These are phyloP conservation scores for Hydra vulgaris DNA, from an alignment of 30 jellyfish, hydroid and myxozoan genomes.

Conservation along the genomic window DNA sequence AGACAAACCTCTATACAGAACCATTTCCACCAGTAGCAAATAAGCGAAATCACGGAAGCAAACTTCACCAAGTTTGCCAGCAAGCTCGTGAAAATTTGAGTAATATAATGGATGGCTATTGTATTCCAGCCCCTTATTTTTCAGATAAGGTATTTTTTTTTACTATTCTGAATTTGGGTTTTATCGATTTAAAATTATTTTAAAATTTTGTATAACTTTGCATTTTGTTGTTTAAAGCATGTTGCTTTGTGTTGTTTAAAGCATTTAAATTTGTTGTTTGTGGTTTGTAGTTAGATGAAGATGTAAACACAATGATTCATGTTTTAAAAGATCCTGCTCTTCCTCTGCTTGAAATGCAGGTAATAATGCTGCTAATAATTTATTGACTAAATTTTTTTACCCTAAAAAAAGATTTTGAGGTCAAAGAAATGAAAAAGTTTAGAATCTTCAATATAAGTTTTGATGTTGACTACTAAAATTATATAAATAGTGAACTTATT, in stretches of 20 bases:
- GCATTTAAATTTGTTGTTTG: background rate
- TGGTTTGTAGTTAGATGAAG: constrained; percentile 46
- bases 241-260: too few relatives aligned
- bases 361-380: background rate
- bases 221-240: too few relatives aligned
- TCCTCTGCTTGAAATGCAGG: constrained; percentile 93
- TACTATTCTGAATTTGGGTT: background rate
- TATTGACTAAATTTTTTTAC: too few relatives aligned
- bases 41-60: constrained; percentile 1
- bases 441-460: too few relatives aligned
- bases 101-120: constrained; percentile 71
- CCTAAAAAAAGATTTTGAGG: too few relatives aligned
- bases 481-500: too few relatives aligned
- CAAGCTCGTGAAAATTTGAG: constrained; percentile 49
- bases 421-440: too few relatives aligned
- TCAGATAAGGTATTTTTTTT: constrained; percentile 47
- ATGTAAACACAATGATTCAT: constrained; percentile 37
- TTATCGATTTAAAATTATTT: too few relatives aligned
- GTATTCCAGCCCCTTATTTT: constrained; percentile 73
- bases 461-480: too few relatives aligned
- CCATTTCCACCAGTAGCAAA: constrained; percentile 11
- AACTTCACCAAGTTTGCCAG: constrained; percentile 42
- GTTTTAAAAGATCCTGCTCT: constrained; percentile 62
- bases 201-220: too few relatives aligned
- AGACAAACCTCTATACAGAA: constrained; percentile 13